Conservation (phyloP, 2,888 invertebrate genomes). For the Pogonocherus hispidulus region DNA sequence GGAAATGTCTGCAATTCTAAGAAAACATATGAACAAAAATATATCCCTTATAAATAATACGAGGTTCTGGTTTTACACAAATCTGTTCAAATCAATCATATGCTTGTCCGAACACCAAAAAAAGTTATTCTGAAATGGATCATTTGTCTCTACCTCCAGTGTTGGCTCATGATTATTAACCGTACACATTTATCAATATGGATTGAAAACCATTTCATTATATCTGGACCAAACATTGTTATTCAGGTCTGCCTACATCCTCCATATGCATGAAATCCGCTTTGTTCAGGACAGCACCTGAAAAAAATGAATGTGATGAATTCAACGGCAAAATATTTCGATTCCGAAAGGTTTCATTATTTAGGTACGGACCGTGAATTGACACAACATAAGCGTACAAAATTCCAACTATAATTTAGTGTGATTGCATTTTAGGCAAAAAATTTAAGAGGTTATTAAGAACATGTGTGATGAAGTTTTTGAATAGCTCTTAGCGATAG, state of each 20-base stretch:
- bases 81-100: neutral
- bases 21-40: too few species aligned
- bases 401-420: too few species aligned
- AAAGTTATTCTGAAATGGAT: neutral
- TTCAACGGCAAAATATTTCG: constrained; percentile 1
- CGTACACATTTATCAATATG: neutral
- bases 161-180: neutral
- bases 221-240: neutral
- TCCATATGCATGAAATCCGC: neutral
- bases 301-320: neutral
- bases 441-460: too few species aligned
- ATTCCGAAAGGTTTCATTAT: neutral
- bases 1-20: too few species aligned
- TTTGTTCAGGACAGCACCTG: neutral
- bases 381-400: neutral
- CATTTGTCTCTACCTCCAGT: neutral
- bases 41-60: too few species aligned
- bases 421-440: too few species aligned
- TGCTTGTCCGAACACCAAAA: neutral
- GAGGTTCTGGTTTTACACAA: too few species aligned
- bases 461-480: too few species aligned
- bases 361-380: neutral
- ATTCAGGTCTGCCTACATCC: neutral
- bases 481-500: too few species aligned
- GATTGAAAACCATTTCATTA: neutral